Base-by-base conservation (phyloP, 35 echinoderm and acorn worm species). In the Diadema setosum region DNA sequence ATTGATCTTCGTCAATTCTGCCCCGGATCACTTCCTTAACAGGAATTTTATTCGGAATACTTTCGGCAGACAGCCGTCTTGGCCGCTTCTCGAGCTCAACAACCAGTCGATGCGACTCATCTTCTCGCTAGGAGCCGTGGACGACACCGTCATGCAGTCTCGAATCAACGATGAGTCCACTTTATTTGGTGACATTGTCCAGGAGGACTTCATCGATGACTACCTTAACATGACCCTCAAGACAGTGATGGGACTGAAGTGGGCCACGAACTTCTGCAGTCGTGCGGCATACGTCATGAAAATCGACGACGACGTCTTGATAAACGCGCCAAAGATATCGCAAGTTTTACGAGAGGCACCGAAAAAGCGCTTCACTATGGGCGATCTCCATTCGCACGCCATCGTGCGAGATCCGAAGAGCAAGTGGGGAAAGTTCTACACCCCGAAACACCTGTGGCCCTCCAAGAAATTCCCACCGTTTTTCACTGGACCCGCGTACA, bases 221-320 rank as follows among this genome's bases (percentile, higher is more conserved):
- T 87, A 87, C 45, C 67, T 46, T 3, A 87, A 73, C 64, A 40
- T 87, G 64, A 87, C 85, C 5, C 33, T 65, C 15, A 87, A 87
- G 26, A 87, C 85, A 17, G 56, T 87, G 16, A 78, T 87, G 85
- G 40, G 58, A 5, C 48, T 87, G 1, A 45, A 57, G 33, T 87
- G 85, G 85, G 39, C 85, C 2, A 48, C 65, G 9, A 56, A 35
- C 8, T 75, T 41, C 40, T 87, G 85, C 39, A 21, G 2, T 42
- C 58, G 64, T 5, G 67, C 85, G 7, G 23, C 27, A 12, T 87
- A 52, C 64, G 85, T 87, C 15, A 87, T 87, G 58, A 87, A 87
- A 46, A 55, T 57, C 18, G 85, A 87, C 27, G 85, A 87, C 16
- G 85, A 87, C 56, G 85, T 87, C 40, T 46, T 87, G 1, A 18